Base-by-base conservation (phyloP, 2,113 vertebrate genomes). In the Enhydra lutris region DNA sequence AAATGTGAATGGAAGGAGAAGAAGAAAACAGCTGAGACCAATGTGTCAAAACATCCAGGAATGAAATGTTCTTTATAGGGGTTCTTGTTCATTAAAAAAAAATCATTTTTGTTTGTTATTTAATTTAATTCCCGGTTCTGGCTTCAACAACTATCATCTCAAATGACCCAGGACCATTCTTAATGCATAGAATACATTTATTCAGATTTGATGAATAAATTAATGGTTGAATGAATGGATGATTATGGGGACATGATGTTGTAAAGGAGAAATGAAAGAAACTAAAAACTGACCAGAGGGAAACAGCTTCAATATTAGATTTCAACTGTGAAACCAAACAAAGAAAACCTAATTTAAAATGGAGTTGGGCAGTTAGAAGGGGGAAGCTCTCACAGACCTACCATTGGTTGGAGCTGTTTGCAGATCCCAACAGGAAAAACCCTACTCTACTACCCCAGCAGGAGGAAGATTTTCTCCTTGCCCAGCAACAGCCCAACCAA, bases 241-340 rank as follows among this genome's bases (percentile, higher is more conserved):
- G 81, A 65, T 93, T 78, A 95, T 47, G 45, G 31, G 71, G 69
- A 61, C 45, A 65, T 47, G 26, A 67, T 94, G 42, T 65, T 92
- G 21, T 87, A 87, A 96, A 95, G 76, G 69, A 90, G 87, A 97
- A 95, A 95, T 81, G 63, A 96, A 91, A 91, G 59, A 95, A 97
- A 73, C 61, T 57, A 29, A 97, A 96, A 82, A 69, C 7, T n/a
- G 61, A 83, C 86, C 86, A 89, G 80, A 89, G 34, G 74, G 80
- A 96, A 95, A 90, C 8, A 65, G 69, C n/a, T 97, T 89, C 23
- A 86, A 34, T 87, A 89, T 79, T 87, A 90, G 39, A 88, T 55
- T 83, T 97, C 50, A 92, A n/a, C 94, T 93, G 42, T 78, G 74
- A 47, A 78, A 47, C 26, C 15, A 14, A 45, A 76, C 73, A 29